Evolutionary conservation across 2,113 vertebrate genomes (phyloP).

Genomic region (Labeo catla): DNA sequence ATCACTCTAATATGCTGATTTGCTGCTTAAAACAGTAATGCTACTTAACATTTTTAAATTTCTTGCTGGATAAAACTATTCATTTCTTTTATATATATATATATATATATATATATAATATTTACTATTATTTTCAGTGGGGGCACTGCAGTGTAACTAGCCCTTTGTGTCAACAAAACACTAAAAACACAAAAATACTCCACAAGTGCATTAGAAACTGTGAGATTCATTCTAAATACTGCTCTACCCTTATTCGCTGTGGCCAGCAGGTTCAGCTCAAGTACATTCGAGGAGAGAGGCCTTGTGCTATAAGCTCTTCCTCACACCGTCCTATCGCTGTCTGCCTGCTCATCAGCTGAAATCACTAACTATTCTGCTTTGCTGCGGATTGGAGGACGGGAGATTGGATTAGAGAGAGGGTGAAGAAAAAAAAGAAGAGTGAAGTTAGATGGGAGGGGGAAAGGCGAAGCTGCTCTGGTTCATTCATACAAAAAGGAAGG

Average conservation of each 20-base stretch:
- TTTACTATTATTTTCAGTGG: background rate
- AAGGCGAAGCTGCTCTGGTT: constrained; percentile 71
- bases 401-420: constrained; percentile 8
- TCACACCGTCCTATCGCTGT: constrained; percentile 6
- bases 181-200: background rate
- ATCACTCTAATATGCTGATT: background rate
- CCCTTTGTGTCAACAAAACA: background rate
- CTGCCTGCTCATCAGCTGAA: constrained; percentile 22
- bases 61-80: background rate
- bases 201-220: background rate
- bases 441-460: background rate
- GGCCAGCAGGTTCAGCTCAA: background rate
- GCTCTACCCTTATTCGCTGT: background rate
- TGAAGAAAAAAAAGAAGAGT: background rate
- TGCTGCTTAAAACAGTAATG: background rate
- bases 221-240: background rate
- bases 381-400: constrained; percentile 5
- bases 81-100: no score
- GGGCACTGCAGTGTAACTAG: background rate
- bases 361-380: constrained; percentile 9
- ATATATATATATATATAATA: background rate
- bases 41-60: background rate
- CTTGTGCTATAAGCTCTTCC: background rate
- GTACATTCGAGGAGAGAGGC: background rate
- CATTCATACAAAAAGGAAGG: constrained; percentile 71